A percentile compares a stretch with the other conserved stretches of the same genome.
phyloP scores from a whole-genome alignment of 2,797 vertebrate species.

The Triplophysa yarkandensis region DNA sequence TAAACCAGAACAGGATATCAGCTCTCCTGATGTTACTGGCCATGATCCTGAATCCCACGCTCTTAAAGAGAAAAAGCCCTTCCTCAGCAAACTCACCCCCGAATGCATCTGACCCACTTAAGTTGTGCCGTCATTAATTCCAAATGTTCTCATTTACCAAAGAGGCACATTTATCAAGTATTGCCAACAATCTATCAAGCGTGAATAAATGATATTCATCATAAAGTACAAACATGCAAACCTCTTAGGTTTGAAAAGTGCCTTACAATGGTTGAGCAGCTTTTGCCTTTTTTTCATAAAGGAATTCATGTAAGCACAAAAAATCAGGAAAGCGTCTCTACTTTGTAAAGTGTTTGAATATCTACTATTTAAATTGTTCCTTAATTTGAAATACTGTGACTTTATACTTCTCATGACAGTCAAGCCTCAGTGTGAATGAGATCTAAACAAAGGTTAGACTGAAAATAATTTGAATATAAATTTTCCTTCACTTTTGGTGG shows the following conservation, averaged over 20 bases:
- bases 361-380: not conserved
- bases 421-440: slow-evolving; percentile 20
- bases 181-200: not conserved
- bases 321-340: too few species aligned
- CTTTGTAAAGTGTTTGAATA: too few species aligned
- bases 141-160: slow-evolving; percentile 13
- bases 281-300: slow-evolving; percentile 6
- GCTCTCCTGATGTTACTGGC: slow-evolving; percentile 42
- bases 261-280: not conserved
- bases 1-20: slow-evolving; percentile 44
- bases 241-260: not conserved
- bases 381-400: not conserved
- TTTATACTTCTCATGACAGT: not conserved
- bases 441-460: slow-evolving; percentile 1
- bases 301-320: not conserved
- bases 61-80: slow-evolving; percentile 26
- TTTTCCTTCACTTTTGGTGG: slow-evolving; percentile 25
- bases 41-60: slow-evolving; percentile 50
- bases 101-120: slow-evolving; percentile 40
- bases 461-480: not conserved
- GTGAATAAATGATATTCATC: not conserved
- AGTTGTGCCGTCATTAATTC: not conserved
- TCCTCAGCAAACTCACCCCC: slow-evolving; percentile 25
- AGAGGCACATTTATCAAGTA: not conserved
- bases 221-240: not conserved